phyloP scores from a whole-genome alignment of 2,888 invertebrate genomes.

The Linhomoeus sp. region DNA sequence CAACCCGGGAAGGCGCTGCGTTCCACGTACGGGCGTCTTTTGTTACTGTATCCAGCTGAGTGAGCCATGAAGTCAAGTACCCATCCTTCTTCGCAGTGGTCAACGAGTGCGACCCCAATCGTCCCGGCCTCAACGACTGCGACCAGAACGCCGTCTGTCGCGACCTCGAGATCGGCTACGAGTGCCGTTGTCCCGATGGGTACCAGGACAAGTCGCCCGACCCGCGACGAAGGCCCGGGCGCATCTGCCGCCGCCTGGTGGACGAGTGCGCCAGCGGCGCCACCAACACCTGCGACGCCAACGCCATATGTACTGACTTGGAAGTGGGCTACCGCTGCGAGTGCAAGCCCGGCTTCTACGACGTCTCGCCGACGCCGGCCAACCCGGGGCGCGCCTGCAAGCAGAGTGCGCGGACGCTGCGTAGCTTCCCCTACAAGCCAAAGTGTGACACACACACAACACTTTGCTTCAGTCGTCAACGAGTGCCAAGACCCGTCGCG shows the following conservation, averaged over 20 bases:
- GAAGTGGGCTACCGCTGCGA: slow-evolving; percentile 17
- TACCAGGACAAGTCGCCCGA: slow-evolving; percentile 17
- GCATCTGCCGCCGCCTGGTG: slow-evolving; percentile 21
- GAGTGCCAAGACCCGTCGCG: slow-evolving; percentile 18
- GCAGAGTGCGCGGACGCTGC: slow-evolving; percentile 19
- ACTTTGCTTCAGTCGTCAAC: slow-evolving; percentile 6
- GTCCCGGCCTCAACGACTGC: slow-evolving; percentile 26
- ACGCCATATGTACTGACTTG: slow-evolving; percentile 7
- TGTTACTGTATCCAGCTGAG: too few species aligned
- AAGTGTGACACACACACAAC: too few species aligned
- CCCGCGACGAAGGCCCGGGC: slow-evolving; percentile 15
- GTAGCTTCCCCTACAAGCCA: slow-evolving; percentile 11
- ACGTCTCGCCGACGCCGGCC: slow-evolving; percentile 20
- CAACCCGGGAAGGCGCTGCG: slow-evolving; percentile 17
- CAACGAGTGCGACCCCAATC: slow-evolving; percentile 23
- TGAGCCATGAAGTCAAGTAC: too few species aligned
- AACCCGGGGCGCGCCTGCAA: slow-evolving; percentile 20
- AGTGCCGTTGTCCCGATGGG: slow-evolving; percentile 15
- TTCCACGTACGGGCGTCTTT: slow-evolving; percentile 7
- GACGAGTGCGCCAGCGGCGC: slow-evolving; percentile 16
- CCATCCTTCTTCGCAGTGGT: slow-evolving; percentile 12
- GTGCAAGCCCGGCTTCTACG: slow-evolving; percentile 18
- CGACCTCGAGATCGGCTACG: slow-evolving; percentile 11
- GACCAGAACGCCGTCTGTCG: slow-evolving; percentile 20
- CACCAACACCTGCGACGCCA: slow-evolving; percentile 6